Base-by-base conservation (phyloP, 1,140 invertebrate genomes). In the Plectrocnemia conspersa region DNA sequence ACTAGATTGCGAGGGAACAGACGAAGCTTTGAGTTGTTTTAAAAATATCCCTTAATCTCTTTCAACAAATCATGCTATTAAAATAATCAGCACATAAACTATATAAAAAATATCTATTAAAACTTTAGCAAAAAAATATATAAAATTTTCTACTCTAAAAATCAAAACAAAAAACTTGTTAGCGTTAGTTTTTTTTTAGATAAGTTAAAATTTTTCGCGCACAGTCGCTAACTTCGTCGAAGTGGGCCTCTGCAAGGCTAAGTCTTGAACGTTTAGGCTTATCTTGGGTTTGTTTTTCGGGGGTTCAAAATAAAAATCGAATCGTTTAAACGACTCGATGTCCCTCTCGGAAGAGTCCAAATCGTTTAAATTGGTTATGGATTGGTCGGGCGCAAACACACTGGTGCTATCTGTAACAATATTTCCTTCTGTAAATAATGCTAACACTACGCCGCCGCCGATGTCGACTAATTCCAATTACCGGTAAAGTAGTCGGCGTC, bases 251-350 rank as follows among this genome's bases (percentile, higher is more conserved):
- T 50, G 45, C 29, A 47, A 35, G 6, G 45, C 42, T 15, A 62
- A 50, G 25, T 63, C 54, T 23, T 52, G 38, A 13, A 59, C 45
- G 38, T 59, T 57, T 1, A 60, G 47, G 47, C 36, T 57, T 25
- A 54, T 60, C 47, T 62, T 63, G 19, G 54, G 68, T 54, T 70
- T 72, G 48, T 70, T 64, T 18, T 66, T 67, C 3, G 70, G 68
- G 35, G 71, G 68, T 15, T 71, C 65, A 54, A 69, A 72, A 58
- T 67, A 70, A 47, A 65, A 71, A 15, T 72, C 66, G 48, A 71
- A 73, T 0, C 69, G 64, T 36, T 73, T 72, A 61, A 71, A 72
- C 0, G 67, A 68, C 36, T 73, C 71, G 2, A 70, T 68, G 55
- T 73, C 71, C 0, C 69, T 55, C 41, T 71, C 70, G 1, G 66